Conservation (phyloP, 2,797 vertebrate genomes). For the Siniperca undulata region DNA sequence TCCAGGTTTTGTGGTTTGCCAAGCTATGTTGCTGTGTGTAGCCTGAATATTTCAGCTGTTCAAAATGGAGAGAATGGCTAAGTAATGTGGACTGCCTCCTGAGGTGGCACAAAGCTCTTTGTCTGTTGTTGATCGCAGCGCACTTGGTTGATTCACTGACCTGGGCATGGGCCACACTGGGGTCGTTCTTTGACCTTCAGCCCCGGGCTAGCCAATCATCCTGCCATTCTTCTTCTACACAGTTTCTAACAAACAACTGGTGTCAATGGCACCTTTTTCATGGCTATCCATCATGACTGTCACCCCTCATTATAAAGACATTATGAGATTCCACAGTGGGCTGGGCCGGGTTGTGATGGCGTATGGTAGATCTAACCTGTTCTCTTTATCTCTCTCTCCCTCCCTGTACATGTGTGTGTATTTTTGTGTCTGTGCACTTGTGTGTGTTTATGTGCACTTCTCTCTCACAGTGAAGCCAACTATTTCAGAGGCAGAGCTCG, state of each 20-base stretch:
- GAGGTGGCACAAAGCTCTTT: slow-evolving; percentile 44
- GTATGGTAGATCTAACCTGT: slow-evolving; percentile 45
- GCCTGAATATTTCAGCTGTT: slow-evolving; percentile 16
- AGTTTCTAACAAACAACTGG: slow-evolving; percentile 55
- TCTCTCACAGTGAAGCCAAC: slow-evolving; percentile 87
- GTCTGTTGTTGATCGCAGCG: slow-evolving; percentile 61
- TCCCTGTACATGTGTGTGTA: slow-evolving; percentile 14
- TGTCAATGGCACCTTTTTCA: slow-evolving; percentile 67
- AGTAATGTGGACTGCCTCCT: slow-evolving; percentile 29
- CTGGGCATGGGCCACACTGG: slow-evolving; percentile 48
- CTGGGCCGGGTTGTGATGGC: background rate
- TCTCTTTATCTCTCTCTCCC: slow-evolving; percentile 18
- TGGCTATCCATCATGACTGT: slow-evolving; percentile 69
- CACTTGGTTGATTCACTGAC: slow-evolving; percentile 53
- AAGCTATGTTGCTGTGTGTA: slow-evolving; percentile 5
- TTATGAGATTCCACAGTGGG: slow-evolving; percentile 61
- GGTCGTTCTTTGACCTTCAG: slow-evolving; percentile 70
- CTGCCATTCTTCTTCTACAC: slow-evolving; percentile 58
- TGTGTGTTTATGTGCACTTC: slow-evolving; percentile 10
- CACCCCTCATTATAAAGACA: slow-evolving; percentile 70
- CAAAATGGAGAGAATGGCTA: slow-evolving; percentile 23
- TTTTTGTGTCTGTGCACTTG: slow-evolving; percentile 14
- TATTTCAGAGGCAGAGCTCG: slow-evolving; percentile 88
- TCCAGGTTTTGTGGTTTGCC: slow-evolving; percentile 15
- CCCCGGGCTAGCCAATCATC: slow-evolving; percentile 61